phyloP scores from a whole-genome alignment of 1,140 invertebrate genomes.

The Nomia melanderi region DNA sequence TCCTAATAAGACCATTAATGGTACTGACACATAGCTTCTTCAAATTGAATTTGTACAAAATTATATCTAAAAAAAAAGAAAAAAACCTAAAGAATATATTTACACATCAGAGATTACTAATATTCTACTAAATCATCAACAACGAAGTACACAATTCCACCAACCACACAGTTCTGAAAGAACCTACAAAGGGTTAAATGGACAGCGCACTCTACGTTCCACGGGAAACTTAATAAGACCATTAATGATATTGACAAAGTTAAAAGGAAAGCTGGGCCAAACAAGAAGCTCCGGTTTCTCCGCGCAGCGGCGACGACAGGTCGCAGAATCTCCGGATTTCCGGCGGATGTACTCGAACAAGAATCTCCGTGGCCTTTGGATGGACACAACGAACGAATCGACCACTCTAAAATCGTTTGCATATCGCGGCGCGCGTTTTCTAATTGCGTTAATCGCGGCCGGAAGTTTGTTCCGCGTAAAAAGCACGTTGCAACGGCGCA shows the following conservation, averaged over 20 bases:
- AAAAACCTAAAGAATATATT: no score
- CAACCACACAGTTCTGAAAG: no score
- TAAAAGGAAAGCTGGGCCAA: neutral
- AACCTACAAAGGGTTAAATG: no score
- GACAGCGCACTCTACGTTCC: no score
- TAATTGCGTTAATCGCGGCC: neutral
- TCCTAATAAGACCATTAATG: no score
- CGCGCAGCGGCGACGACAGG: constrained; percentile 1
- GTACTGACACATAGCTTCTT: no score
- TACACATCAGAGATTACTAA: no score
- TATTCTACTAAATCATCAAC: no score
- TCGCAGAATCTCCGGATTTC: constrained; percentile 54
- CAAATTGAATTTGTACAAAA: no score
- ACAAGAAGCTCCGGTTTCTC: constrained; percentile 1
- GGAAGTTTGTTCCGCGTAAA: neutral
- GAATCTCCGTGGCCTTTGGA: neutral
- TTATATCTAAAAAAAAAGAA: no score
- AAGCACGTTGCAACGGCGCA: neutral
- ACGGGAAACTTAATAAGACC: neutral
- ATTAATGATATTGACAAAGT: constrained; percentile 9
- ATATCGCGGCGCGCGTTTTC: constrained; percentile 7
- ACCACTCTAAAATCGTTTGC: neutral
- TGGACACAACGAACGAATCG: neutral
- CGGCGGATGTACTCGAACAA: constrained; percentile 60
- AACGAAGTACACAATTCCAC: no score